Base-by-base conservation (phyloP, 2,888 invertebrate genomes). In the Patella pellucida region DNA sequence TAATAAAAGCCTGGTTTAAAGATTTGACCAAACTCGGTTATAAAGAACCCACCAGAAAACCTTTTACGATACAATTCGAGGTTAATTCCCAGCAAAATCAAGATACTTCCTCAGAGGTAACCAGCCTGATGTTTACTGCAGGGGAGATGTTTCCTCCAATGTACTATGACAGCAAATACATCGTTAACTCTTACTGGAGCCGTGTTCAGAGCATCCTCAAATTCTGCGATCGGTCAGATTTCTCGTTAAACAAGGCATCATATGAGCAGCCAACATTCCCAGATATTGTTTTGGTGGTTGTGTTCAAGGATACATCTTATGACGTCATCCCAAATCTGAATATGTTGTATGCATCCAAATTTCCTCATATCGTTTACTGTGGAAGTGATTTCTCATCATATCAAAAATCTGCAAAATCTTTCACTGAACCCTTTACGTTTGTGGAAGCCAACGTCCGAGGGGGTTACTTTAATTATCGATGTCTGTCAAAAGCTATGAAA, bases 61-160 rank as follows among this genome's bases (percentile, higher is more conserved):
- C 52, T 14, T 71, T 68, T 27, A 41, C 41, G 41, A 54, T 56
- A 7, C n/a, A 19, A 3, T 41, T 54, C 52, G 23, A 54, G 41
- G 62, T 19, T 19, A n/a, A 41, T 16, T 12, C 23, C 50, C 52
- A 51, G 56, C 11, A 7, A 16, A 72, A 23, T 15, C 56, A 72
- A 19, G 19, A 54, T 11, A 16, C 56, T 78, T 77, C 69, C 76
- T 73, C 78, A 67, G 74, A 71, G n/a, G 69, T 41, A 23, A 69
- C 14, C 80, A 84, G 68, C 72, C 69, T 41, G 69, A 80, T 16
- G 14, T 68, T 69, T 54, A 19, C 27, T 14, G 52, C 74, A 27
- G 52, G 19, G n/a, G 41, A 31, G 51, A 52, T 67, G 51, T 19
- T 51, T 15, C 68, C 68, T 11, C 73, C 73, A 62, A 62, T 62